These are phyloP conservation scores for Euclidia mi DNA, from an alignment of 2,888 invertebrate species.

Conservation along the genomic window DNA sequence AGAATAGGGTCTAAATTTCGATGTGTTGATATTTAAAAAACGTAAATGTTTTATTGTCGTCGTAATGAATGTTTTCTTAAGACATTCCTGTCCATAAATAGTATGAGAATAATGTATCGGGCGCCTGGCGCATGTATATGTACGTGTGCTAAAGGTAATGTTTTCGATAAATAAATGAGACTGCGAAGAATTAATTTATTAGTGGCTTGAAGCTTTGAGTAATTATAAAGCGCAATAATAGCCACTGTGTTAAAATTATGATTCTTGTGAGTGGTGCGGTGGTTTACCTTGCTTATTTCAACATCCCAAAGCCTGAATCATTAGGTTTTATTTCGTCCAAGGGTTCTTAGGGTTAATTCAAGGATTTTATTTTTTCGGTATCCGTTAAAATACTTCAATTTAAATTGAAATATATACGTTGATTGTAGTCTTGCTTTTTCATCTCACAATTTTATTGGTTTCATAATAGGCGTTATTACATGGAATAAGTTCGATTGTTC, in stretches of 20 bases:
- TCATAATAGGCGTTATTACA: no score
- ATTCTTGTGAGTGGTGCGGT: no score
- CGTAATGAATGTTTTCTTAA: slow-evolving; percentile 78
- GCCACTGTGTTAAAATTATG: not conserved
- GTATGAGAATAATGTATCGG: slow-evolving; percentile 73
- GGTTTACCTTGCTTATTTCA: no score
- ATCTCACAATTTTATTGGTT: no score
- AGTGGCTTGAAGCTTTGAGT: not conserved
- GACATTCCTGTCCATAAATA: slow-evolving; percentile 86
- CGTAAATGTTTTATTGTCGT: slow-evolving; percentile 62
- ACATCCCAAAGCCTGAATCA: no score
- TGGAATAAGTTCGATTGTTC: no score
- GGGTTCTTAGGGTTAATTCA: no score
- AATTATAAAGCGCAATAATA: slow-evolving; percentile 5
- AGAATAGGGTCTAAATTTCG: slow-evolving; percentile 54
- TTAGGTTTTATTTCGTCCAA: no score
- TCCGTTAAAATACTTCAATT: no score
- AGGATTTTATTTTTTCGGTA: no score
- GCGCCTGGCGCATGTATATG: slow-evolving; percentile 43
- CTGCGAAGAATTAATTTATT: slow-evolving; percentile 18
- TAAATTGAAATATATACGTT: no score
- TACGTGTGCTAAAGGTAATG: slow-evolving; percentile 32
- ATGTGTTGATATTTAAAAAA: slow-evolving; percentile 33
- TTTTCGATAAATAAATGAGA: slow-evolving; percentile 32
- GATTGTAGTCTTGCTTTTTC: no score